Percentiles rank a stretch among this genome's conserved stretches.
These are phyloP conservation scores for Zootermopsis nevadensis DNA, from an alignment of 2,888 invertebrate species.

Conservation along the genomic window DNA sequence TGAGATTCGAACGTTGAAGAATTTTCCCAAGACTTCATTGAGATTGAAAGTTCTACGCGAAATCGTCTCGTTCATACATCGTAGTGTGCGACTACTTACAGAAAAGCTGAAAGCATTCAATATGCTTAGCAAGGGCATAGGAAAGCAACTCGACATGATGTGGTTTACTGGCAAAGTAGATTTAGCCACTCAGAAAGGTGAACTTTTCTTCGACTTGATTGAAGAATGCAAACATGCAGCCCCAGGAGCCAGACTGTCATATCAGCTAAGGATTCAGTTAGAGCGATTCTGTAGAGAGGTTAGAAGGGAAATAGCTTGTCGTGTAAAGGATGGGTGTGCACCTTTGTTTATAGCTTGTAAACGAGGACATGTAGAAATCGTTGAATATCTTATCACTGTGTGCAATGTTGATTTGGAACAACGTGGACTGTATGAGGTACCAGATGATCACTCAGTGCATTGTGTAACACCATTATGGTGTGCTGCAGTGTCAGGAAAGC, in stretches of 20 bases:
- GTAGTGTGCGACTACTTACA: slow-evolving; percentile 16
- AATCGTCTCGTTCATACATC: slow-evolving; percentile 23
- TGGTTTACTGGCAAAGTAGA: slow-evolving; percentile 57
- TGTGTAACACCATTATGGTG: slow-evolving; percentile 92
- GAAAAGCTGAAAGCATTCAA: slow-evolving; percentile 42
- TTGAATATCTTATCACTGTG: slow-evolving; percentile 83
- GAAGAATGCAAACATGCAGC: slow-evolving; percentile 75
- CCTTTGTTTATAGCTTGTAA: slow-evolving; percentile 84
- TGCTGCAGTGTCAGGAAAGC: slow-evolving; percentile 87
- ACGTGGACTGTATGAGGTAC: slow-evolving; percentile 84
- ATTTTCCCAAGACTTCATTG: background rate
- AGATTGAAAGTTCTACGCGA: slow-evolving; percentile 31
- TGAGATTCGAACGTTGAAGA: slow-evolving; percentile 26
- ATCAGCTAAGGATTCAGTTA: slow-evolving; percentile 66
- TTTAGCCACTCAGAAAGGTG: slow-evolving; percentile 60
- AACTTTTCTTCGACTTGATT: slow-evolving; percentile 72
- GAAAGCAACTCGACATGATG: slow-evolving; percentile 53
- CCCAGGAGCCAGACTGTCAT: slow-evolving; percentile 75
- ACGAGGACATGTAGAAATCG: slow-evolving; percentile 84
- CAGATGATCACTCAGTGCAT: slow-evolving; percentile 84
- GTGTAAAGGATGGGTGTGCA: slow-evolving; percentile 80
- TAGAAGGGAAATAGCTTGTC: slow-evolving; percentile 75
- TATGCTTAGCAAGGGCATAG: slow-evolving; percentile 37
- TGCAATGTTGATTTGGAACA: slow-evolving; percentile 90
- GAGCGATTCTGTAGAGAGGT: slow-evolving; percentile 70